Evolutionary conservation across 2,113 vertebrate species (phyloP).

Genomic region (Fulmarus glacialis): DNA sequence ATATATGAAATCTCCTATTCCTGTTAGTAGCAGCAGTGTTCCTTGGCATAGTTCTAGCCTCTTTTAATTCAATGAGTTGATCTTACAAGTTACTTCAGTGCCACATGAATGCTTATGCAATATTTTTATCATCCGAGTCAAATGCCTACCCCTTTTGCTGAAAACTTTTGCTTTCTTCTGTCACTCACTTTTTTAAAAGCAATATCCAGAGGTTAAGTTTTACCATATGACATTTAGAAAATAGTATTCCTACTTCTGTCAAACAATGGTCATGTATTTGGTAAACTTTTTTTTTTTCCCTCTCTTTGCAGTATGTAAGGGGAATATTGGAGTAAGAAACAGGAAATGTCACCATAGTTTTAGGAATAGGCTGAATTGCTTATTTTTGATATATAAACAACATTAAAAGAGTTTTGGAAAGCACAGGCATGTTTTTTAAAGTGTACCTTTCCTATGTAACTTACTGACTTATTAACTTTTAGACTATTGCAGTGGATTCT

Average conservation of each 20-base stretch:
- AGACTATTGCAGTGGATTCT: neutral
- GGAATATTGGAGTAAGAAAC: neutral
- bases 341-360: neutral
- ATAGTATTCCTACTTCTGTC: neutral
- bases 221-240: neutral
- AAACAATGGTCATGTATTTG: neutral
- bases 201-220: neutral
- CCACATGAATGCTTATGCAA: neutral
- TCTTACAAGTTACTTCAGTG: neutral
- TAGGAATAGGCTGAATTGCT: neutral
- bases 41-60: neutral
- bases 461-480: neutral
- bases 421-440: neutral
- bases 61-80: neutral
- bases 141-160: neutral
- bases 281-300: neutral
- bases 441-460: neutral
- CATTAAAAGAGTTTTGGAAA: neutral
- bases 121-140: neutral
- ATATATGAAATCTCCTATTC: neutral
- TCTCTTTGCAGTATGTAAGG: accelerated
- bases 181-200: neutral
- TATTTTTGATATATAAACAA: neutral
- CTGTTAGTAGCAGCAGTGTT: neutral
- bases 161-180: neutral